Conservation (phyloP, 1,140 invertebrate species). For the Tetraneura akinire region DNA sequence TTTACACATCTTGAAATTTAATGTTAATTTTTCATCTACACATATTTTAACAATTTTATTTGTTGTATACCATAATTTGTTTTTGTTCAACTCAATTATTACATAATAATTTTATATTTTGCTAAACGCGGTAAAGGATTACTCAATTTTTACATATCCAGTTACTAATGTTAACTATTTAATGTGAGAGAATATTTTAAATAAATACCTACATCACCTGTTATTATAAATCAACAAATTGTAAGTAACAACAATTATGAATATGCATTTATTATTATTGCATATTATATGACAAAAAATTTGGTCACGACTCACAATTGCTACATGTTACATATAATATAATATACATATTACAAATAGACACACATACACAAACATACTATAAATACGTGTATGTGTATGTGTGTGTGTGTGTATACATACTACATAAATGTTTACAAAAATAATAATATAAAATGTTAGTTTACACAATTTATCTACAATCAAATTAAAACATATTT, state of each 20-base stretch:
- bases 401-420: neutral
- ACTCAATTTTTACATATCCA: too few species aligned
- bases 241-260: slow-evolving; percentile 39
- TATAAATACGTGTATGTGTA: neutral
- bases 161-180: too few species aligned
- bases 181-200: too few species aligned
- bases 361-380: too few species aligned
- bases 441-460: slow-evolving; percentile 24
- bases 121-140: too few species aligned
- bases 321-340: slow-evolving; percentile 30
- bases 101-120: too few species aligned
- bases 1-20: too few species aligned
- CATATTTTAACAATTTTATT: too few species aligned
- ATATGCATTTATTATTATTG: slow-evolving; percentile 28
- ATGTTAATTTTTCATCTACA: too few species aligned
- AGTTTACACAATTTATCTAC: slow-evolving; percentile 49
- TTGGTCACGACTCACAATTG: slow-evolving; percentile 34
- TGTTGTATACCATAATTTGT: too few species aligned
- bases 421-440: neutral
- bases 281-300: slow-evolving; percentile 39
- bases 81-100: too few species aligned
- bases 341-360: slow-evolving; percentile 1
- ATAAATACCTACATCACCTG: too few species aligned
- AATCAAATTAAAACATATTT: slow-evolving; percentile 44
- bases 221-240: slow-evolving; percentile 41